Evolutionary conservation across 2,113 vertebrate species (phyloP), one percentile per base, ranked within the genome.

Genomic region (Leptocoma aspasia): DNA sequence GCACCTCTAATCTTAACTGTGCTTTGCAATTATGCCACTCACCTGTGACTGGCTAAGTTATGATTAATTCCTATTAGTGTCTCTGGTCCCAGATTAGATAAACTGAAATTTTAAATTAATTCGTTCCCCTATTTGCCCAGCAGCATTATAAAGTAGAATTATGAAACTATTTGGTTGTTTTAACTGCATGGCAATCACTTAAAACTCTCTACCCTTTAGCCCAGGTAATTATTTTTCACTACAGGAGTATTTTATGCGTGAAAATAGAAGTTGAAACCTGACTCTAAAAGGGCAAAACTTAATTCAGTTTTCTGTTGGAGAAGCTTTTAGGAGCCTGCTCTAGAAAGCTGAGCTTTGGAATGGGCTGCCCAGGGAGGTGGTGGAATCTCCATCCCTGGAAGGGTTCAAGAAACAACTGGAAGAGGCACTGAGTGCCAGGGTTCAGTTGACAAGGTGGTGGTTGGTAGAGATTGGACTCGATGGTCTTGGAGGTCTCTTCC

Each of bases 1-100:
- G 37, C 41, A 60, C 56, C 70, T 95, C 35, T 69, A 89, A 44
- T 57, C 72, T 92, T 78, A 92, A 86, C 61, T 86, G 47, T 78
- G 41, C 31, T 89, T 86, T 92, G 42, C 87, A 95, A 95, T 95
- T 90, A 93, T 27, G 49, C 49, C 65, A 93, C 37, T 94, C 83
- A 96, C 89, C 72, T 94, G 83, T 86, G 80, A 94, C 88, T 90
- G 86, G 82, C 37, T 83, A 90, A 71, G 1, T 93, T 84, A 95
- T 28, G 33, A 94, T 94, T 92, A 96, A 95, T 86, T 95, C 86
- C 72, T 93, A 30, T 63, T 83, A 84, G 18, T 26, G n/a, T 57
- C 57, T 86, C 49, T 93, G 76, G 60, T 59, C 65, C 15, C 61
- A 91, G 53, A 96, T 86, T 90, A 92, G 90, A 90, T 61, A 93